Evolutionary conservation across 2,113 vertebrate genomes (phyloP).

Genomic region (Butorides virescens): DNA sequence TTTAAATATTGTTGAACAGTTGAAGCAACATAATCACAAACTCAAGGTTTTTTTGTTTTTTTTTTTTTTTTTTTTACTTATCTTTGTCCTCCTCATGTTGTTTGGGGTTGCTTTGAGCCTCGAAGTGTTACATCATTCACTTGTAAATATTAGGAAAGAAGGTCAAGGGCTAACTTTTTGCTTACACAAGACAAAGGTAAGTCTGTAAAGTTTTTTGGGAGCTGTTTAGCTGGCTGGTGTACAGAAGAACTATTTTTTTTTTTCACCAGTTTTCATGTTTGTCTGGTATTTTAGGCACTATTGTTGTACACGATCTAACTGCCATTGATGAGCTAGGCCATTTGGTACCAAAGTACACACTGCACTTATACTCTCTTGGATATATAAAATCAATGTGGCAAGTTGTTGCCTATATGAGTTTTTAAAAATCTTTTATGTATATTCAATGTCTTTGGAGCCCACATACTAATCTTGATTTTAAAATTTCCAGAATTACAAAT

Average conservation of each 20-base stretch:
- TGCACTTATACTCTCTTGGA: not conserved
- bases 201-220: not conserved
- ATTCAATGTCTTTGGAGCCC: not conserved
- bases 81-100: not conserved
- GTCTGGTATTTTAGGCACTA: not conserved
- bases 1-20: not conserved
- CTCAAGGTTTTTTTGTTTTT: accelerated
- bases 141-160: not conserved
- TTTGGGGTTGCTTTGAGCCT: not conserved
- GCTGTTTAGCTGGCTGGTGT: not conserved
- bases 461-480: not conserved
- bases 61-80: not conserved
- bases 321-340: not conserved
- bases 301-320: not conserved
- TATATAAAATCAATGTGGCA: not conserved
- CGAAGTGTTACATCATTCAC: not conserved
- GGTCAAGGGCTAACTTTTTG: not conserved
- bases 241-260: not conserved
- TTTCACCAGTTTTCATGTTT: accelerated
- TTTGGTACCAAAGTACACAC: not conserved
- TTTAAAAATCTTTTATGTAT: not conserved
- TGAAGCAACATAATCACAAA: not conserved
- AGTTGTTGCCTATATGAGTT: not conserved
- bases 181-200: not conserved
- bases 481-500: not conserved